Base-by-base conservation (phyloP, 2,888 invertebrate species). In the Cynaeus angustus region DNA sequence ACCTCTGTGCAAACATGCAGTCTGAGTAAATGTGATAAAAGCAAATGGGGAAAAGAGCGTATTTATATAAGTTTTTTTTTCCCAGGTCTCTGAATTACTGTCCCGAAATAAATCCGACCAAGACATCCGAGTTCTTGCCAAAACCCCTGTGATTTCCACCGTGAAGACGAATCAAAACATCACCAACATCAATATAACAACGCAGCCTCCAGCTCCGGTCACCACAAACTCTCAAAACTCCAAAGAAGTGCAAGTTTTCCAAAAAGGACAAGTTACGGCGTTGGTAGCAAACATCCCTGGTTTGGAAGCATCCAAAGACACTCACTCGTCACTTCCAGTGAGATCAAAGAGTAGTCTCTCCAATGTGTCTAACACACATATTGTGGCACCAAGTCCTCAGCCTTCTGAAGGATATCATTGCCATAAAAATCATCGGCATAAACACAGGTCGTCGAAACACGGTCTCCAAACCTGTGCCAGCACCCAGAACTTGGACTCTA, bases 231-330 rank as follows among this genome's bases (percentile, higher is more conserved):
- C 21, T 9, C 46, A 46, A 16, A 48, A 13, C 21, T 16, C 53
- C 33, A 74, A 72, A 88, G 90, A 80, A 87, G 88, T 61, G 0
- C 83, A 83, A 69, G 91, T 94, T 50, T 94, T 92, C 81, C 94
- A 94, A 83, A 91, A 94, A 78, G 94, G 94, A 28, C 94, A 93
- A 79, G 91, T 94, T 21, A 93, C 93, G 0, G 91, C 93, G 0
- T 85, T 94, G 13, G 91, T 93, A 0, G 90, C 89, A 0, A 89
- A 89, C 78, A 83, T 90, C 33, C 89, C 91, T 0, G 89, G 89
- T 2, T 81, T 90, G 8, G 88, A 88, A 68, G 81, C 85, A 0
- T 81, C 81, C 41, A 83, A 83, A 72, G 83, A 85, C 52, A 74
- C 74, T 0, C 79, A 82, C 59, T 79, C 79, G 0, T 85, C 85